Base-by-base conservation (phyloP, 2,797 vertebrate genomes). In the Gobio occitaniae region DNA sequence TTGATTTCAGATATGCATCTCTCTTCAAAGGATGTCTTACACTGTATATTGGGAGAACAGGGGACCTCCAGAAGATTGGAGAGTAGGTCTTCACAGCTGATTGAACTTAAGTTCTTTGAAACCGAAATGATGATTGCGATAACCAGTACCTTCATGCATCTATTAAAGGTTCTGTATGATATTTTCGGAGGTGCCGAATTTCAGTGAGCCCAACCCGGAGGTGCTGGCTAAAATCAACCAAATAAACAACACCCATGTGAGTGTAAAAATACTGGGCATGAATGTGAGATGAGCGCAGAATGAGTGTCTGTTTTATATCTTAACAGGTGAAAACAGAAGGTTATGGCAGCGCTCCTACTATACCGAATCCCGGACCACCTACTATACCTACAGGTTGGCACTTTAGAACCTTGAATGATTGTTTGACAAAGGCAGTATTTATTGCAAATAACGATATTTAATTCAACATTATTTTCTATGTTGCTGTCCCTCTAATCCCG, bases 21-120 rank as follows among this genome's bases (percentile, higher is more conserved):
- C 94, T 97, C 84, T 97, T 96, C 95, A 97, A 97, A 92, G 96
- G 95, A 38, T 97, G 96, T 81, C 92, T 97, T 87, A 97, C 96
- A 0, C 94, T 97, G 77, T 97, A 97, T 91, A 97, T 95, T 2
- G 96, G 96, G 80, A 94, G 95, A 90, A 95, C 95, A 78, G 96
- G 96, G 29, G 96, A 97, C 80, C 94, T 97, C 87, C 96, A 97
- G 79, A 96, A 96, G 93, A 96, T 96, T 38, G 96, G 96, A 84
- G 96, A 97, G 96, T 97, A 94, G 95, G 96, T 47, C 81, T 66
- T 36, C 50, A 71, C 38, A 29, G 17, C 1, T 32, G n/a, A 66
- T 6, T 32, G 11, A 19, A 50, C 16, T 47, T 16, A 66, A 32
- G 12, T 61, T 21, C 4, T 52, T 11, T 17, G 71, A 54, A 61